Conservation (phyloP, 1,140 invertebrate species). For the Solenopsis invicta region DNA sequence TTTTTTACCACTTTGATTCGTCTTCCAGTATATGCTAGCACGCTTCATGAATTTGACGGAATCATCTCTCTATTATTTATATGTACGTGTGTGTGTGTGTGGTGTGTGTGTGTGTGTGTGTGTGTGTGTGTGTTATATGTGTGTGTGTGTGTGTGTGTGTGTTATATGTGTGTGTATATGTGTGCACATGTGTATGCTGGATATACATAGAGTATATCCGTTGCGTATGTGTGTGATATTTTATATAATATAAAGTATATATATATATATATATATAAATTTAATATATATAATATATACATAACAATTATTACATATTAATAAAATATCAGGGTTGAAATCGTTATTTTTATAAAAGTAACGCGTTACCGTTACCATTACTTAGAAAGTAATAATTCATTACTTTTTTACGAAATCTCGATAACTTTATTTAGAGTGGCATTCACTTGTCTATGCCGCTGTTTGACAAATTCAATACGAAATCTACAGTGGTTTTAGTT, state of each 20-base stretch:
- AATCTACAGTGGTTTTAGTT: too few species aligned
- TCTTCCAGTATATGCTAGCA: slow-evolving; percentile 67
- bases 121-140: background rate
- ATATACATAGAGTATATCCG: background rate
- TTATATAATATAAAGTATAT: background rate
- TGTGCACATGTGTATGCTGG: background rate
- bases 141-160: background rate
- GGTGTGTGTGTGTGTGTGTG: too few species aligned
- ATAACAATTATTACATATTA: too few species aligned
- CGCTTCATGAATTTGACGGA: slow-evolving; percentile 13
- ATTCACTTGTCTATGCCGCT: too few species aligned
- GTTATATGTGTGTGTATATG: background rate
- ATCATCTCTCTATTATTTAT: background rate
- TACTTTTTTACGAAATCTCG: too few species aligned
- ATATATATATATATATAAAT: background rate
- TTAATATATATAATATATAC: too few species aligned
- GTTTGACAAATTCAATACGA: too few species aligned
- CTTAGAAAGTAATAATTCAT: too few species aligned
- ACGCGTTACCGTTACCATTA: too few species aligned
- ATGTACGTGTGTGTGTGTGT: background rate
- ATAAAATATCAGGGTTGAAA: too few species aligned
- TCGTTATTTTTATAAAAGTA: too few species aligned
- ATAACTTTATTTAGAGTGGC: too few species aligned
- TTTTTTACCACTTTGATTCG: slow-evolving; percentile 65
- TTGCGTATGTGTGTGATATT: slow-evolving; percentile 10